phyloP scores from a whole-genome alignment of 2,113 vertebrate species.

The Capricornis sumatraensis region DNA sequence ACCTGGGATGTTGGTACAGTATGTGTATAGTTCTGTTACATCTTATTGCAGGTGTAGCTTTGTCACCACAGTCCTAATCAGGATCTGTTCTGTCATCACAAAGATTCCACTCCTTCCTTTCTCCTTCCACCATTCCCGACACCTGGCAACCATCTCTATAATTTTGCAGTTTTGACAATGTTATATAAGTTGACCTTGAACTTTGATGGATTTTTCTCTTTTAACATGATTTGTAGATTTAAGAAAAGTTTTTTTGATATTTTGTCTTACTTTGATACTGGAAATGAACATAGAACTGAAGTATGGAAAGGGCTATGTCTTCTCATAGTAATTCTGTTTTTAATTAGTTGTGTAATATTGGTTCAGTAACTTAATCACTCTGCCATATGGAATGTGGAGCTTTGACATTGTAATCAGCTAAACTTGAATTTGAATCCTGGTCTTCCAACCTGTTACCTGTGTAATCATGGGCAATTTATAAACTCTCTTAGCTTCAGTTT shows the following conservation, averaged over 20 bases:
- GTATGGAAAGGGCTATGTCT: neutral
- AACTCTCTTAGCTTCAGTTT: neutral
- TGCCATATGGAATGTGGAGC: neutral
- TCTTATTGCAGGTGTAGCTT: neutral
- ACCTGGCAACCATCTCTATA: neutral
- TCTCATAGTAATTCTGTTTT: neutral
- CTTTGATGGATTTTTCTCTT: neutral
- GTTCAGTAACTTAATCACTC: neutral
- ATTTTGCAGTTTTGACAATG: neutral
- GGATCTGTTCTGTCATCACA: neutral
- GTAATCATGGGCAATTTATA: neutral
- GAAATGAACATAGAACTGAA: neutral
- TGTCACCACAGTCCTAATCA: neutral
- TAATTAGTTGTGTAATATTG: neutral
- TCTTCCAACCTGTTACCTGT: neutral
- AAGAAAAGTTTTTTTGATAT: neutral
- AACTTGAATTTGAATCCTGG: neutral
- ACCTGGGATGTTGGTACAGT: too few species aligned
- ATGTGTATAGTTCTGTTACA: neutral
- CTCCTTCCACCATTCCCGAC: neutral
- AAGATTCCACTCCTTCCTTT: neutral
- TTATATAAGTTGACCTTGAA: neutral
- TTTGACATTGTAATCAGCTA: neutral
- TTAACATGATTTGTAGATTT: constrained; percentile 16
- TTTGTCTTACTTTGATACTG: neutral